Percentiles rank a stretch among this genome's conserved stretches.
Conservation (phyloP, 2,888 invertebrate species). For the Parascotia fuliginaria region DNA sequence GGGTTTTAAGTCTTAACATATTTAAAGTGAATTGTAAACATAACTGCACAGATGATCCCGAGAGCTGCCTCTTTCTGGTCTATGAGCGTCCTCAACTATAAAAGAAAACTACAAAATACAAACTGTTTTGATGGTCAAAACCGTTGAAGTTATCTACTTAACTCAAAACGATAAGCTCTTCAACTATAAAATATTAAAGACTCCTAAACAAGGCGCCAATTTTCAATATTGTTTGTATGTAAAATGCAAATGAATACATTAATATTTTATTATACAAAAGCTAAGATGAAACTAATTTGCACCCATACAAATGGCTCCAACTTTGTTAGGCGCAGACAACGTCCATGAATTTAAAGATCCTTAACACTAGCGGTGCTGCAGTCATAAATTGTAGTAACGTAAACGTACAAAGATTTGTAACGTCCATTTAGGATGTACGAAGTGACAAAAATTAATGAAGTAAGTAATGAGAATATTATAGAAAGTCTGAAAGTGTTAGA, state of each 20-base stretch:
- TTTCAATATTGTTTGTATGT: conserved; percentile 31
- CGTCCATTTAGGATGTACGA: too few relatives aligned
- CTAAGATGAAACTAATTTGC: conserved; percentile 34
- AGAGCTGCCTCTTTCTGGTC: too few relatives aligned
- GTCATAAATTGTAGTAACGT: conserved; percentile 42
- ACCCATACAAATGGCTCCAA: conserved; percentile 35
- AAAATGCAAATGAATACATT: conserved; percentile 35
- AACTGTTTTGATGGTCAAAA: too few relatives aligned
- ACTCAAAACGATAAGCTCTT: conserved; percentile 12
- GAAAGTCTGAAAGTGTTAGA: too few relatives aligned
- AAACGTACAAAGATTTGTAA: conserved; percentile 21
- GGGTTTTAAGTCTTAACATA: too few relatives aligned
- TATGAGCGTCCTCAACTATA: too few relatives aligned
- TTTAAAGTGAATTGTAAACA: too few relatives aligned
- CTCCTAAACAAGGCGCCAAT: conserved; percentile 33
- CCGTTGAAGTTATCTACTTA: neutral
- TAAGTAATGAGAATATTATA: too few relatives aligned
- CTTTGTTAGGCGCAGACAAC: conserved; percentile 33
- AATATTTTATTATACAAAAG: conserved; percentile 33
- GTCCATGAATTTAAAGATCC: conserved; percentile 28
- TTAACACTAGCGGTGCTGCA: conserved; percentile 10
- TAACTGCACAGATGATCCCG: too few relatives aligned
- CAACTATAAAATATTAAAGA: conserved; percentile 14
- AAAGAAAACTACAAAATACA: too few relatives aligned
- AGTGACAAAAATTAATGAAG: too few relatives aligned